Evolutionary conservation across 1,140 invertebrate genomes (phyloP).

Genomic region (Mactra quadrangularis): DNA sequence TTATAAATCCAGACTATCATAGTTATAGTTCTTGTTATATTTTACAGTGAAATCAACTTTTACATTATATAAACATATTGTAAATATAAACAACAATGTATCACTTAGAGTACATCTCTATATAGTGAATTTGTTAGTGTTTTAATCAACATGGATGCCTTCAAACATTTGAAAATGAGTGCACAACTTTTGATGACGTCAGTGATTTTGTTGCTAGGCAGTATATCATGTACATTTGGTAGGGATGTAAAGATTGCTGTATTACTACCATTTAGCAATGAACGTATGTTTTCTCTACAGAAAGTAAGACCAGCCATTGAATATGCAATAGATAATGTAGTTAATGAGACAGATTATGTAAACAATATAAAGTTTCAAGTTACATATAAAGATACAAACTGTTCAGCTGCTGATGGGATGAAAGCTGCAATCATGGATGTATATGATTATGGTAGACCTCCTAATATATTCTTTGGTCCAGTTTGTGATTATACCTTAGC

Average conservation of each 20-base stretch:
- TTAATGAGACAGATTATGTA: conserved; percentile 46
- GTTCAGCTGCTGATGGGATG: conserved; percentile 69
- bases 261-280: conserved; percentile 62
- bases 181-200: too few species aligned
- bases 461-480: conserved; percentile 94
- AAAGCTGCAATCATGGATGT: conserved; percentile 78
- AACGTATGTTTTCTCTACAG: conserved; percentile 66
- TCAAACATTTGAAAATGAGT: too few species aligned
- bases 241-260: conserved; percentile 61
- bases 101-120: too few species aligned
- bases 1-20: too few species aligned
- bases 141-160: too few species aligned
- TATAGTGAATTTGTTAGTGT: too few species aligned
- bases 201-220: too few species aligned
- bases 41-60: too few species aligned
- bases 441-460: conserved; percentile 59
- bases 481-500: conserved; percentile 96
- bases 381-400: conserved; percentile 72
- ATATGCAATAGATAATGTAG: conserved; percentile 69
- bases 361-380: conserved; percentile 62
- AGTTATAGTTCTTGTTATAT: too few species aligned
- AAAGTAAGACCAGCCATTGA: conserved; percentile 70
- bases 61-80: too few species aligned
- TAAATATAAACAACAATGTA: too few species aligned
- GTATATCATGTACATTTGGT: not conserved